phyloP scores from a whole-genome alignment of 2,113 vertebrate species.

The Sterrhoptilus dennistouni region DNA sequence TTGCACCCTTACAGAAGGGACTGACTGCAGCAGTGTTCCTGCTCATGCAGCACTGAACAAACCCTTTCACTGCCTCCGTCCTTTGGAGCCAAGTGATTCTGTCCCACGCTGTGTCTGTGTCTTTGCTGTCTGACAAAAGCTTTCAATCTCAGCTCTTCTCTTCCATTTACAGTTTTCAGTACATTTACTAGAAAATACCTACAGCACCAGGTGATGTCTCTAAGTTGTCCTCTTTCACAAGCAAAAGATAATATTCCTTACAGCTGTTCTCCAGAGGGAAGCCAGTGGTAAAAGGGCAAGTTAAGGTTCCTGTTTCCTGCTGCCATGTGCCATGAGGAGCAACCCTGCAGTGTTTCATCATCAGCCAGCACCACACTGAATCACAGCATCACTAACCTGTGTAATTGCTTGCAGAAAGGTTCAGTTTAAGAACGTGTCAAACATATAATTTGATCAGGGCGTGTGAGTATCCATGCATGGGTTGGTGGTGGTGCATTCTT shows the following conservation, averaged over 20 bases:
- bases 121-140: neutral
- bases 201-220: neutral
- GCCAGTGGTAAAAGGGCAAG: neutral
- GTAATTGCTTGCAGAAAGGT: conserved; percentile 26
- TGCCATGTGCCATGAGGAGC: neutral
- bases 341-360: neutral
- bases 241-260: neutral
- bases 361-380: neutral
- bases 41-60: neutral
- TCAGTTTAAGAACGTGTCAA: conserved; percentile 40
- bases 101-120: neutral
- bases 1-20: neutral
- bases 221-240: neutral
- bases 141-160: neutral
- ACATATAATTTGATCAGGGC: conserved; percentile 30
- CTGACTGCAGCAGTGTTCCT: neutral
- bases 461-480: conserved; percentile 9
- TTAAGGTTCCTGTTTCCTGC: neutral
- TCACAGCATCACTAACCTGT: neutral
- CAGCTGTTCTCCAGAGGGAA: neutral
- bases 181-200: neutral
- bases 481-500: neutral
- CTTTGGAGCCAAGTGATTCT: neutral
- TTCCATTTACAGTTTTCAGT: neutral
- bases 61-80: neutral